Evolutionary conservation across 30 jellyfish, hydroid and myxozoan genomes (phyloP), one percentile per base, ranked within the genome.

Genomic region (Aurelia aurita): DNA sequence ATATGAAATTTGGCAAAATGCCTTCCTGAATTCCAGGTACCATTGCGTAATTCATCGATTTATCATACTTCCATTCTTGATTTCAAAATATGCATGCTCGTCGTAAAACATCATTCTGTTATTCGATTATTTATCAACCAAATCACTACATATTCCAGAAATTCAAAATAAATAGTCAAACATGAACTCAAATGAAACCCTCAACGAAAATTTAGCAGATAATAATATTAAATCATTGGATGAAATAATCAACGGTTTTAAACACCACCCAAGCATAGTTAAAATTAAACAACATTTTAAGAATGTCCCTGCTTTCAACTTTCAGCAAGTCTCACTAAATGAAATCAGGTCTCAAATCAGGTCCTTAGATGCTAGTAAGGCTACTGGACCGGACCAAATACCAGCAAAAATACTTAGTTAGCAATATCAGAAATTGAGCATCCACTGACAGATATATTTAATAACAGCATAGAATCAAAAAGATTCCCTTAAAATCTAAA

Each of bases 261-360:
- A 65, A 10, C 11, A 19, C 34, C 77, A 65, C 54, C 77, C 77
- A 54, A 21, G 77, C 28, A 65, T 65, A 8, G 27, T 65, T 7
- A 27, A 19, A 65, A 65, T 65, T 27, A 65, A 65, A 65, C 77
- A 29, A 27, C 20, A 65, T 10, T 28, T 5, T 28, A 10, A n/a
- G 12, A 19, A 0, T 12, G 5, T 16, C 10, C 59, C 67, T 5
- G 14, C 12, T 22, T 12, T 16, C 29, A 55, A 14, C 7, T 55
- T 55, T 22, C 19, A 55, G 67, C 14, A 5, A 27, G 14, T 3
- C 12, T 10, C 12, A 27, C 27, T 6, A 5, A 5, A 5, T 9
- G 27, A 13, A 22, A 47, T 47, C 10, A 47, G 16, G 16, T 16
- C 10, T 8, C 13, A 55, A 55, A 55, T 55, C 12, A 13, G 5